Evolutionary conservation across 2,113 vertebrate genomes (phyloP).

Genomic region (Xyrauchen texanus): DNA sequence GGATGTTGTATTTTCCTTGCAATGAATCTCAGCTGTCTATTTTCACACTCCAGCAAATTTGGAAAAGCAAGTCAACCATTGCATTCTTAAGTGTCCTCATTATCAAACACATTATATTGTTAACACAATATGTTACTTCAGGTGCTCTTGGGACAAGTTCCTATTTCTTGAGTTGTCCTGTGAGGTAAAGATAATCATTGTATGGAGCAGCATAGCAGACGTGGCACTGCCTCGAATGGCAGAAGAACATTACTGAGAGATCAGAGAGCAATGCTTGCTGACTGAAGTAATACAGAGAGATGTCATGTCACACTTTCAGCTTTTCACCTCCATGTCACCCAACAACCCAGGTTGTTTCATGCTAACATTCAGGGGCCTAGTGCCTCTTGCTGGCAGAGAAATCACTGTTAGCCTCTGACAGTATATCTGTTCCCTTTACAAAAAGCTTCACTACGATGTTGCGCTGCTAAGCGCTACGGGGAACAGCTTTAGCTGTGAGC

Average conservation of each 20-base stretch:
- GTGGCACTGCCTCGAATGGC: neutral
- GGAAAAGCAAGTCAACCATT: too few relatives aligned
- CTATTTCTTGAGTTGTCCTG: neutral
- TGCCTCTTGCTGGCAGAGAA: slow-evolving; percentile 43
- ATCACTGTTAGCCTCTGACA: slow-evolving; percentile 30
- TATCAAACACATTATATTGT: too few relatives aligned
- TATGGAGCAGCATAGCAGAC: neutral
- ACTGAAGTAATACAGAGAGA: slow-evolving; percentile 42
- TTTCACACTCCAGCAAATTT: too few relatives aligned
- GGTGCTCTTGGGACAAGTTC: too few relatives aligned
- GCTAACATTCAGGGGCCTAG: slow-evolving; percentile 47
- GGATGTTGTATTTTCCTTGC: too few relatives aligned
- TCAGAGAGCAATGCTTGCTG: slow-evolving; percentile 26
- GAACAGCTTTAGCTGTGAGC: too few relatives aligned
- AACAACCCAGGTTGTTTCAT: slow-evolving; percentile 46
- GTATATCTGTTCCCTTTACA: slow-evolving; percentile 2
- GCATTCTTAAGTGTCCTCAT: too few relatives aligned
- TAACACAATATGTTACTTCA: too few relatives aligned
- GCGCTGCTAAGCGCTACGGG: too few relatives aligned
- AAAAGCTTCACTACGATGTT: too few relatives aligned
- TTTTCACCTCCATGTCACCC: slow-evolving; percentile 25
- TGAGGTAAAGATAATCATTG: too few relatives aligned
- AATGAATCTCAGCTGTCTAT: too few relatives aligned
- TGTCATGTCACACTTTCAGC: slow-evolving; percentile 48
- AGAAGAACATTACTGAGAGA: neutral